Conservation (phyloP, 2,797 vertebrate genomes). For the Coendou prehensilis region DNA sequence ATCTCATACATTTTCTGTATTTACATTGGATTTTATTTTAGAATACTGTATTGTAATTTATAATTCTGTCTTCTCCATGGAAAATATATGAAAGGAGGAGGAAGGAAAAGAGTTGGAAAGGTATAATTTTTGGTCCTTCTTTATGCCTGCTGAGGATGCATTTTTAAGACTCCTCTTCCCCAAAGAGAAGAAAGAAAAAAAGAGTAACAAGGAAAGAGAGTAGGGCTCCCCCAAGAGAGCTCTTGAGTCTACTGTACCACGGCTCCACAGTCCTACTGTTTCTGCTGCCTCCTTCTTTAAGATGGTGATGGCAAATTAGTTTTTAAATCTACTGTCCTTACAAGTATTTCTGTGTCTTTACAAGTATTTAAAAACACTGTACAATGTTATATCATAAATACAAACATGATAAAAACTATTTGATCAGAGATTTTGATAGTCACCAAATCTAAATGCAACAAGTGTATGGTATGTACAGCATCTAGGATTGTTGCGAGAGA, state of each 20-base stretch:
- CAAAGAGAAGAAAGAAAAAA: not conserved
- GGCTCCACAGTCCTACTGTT: not conserved
- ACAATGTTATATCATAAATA: not conserved
- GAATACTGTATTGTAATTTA: not conserved
- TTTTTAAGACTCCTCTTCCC: not conserved
- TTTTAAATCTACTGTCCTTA: not conserved
- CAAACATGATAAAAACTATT: conserved; percentile 16
- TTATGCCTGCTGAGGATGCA: not conserved
- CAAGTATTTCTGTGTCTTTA: not conserved
- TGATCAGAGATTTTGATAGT: not conserved
- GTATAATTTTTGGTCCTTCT: not conserved
- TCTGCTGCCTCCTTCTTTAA: not conserved
- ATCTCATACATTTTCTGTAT: not conserved
- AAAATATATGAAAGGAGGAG: not conserved
- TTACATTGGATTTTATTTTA: not conserved
- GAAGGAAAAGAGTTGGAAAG: not conserved
- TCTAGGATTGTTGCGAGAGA: conserved; percentile 8
- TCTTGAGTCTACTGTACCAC: not conserved
- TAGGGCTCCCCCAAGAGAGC: not conserved
- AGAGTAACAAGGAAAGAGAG: not conserved
- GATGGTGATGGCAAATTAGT: not conserved
- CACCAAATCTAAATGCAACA: not conserved
- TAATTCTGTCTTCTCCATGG: not conserved
- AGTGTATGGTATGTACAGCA: not conserved
- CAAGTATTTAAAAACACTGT: not conserved